phyloP scores from a whole-genome alignment of 2,797 vertebrate genomes.

The Chiroxiphia lanceolata region DNA sequence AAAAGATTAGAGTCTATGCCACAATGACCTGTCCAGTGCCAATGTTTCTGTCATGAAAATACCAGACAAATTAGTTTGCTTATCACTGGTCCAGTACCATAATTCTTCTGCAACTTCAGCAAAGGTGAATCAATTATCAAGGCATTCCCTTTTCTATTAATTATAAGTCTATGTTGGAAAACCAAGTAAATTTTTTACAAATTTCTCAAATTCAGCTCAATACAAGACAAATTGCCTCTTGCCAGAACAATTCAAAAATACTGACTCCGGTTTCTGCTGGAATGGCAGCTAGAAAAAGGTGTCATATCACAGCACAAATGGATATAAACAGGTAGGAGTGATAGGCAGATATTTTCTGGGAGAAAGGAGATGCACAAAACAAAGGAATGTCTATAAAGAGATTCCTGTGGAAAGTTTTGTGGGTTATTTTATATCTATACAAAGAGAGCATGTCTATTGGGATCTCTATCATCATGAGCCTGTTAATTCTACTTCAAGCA shows the following conservation, averaged over 20 bases:
- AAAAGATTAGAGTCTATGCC: neutral
- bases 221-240: neutral
- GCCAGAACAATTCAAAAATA: neutral
- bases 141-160: neutral
- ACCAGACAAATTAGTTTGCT: neutral
- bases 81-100: neutral
- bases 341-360: neutral
- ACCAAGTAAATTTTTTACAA: neutral
- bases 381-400: neutral
- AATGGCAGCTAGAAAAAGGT: neutral
- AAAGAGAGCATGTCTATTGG: neutral
- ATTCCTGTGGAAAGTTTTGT: neutral
- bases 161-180: neutral
- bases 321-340: neutral
- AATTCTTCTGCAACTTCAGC: neutral
- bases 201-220: neutral
- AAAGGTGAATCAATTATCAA: neutral
- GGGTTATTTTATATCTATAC: neutral
- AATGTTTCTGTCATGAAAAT: neutral
- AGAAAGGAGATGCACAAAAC: neutral
- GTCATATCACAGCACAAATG: neutral
- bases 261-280: neutral
- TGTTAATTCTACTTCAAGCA: slow-evolving; percentile 14
- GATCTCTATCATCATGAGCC: neutral
- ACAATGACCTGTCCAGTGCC: neutral